phyloP scores from a whole-genome alignment of 2,113 vertebrate genomes.

The Callionymus lyra region DNA sequence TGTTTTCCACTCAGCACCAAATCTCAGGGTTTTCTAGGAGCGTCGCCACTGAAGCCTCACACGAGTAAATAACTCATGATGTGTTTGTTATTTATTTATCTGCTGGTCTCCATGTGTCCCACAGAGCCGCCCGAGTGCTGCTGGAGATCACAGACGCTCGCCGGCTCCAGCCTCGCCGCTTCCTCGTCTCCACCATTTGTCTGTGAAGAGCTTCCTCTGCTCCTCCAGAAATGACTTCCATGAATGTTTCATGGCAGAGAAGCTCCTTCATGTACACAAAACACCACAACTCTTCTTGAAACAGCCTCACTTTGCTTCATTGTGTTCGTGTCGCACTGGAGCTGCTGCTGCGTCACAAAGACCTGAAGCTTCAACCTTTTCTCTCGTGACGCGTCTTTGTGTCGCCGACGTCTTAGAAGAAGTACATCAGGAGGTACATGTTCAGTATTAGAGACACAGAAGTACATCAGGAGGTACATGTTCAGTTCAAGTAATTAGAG shows the following conservation, averaged over 20 bases:
- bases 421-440: no score
- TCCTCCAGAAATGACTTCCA: constrained; percentile 46
- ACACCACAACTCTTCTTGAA: constrained; percentile 33
- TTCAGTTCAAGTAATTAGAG: no score
- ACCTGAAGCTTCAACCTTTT: constrained; percentile 9
- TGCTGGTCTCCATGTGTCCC: constrained; percentile 53
- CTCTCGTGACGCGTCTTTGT: no score
- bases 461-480: no score
- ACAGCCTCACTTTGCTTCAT: constrained; percentile 51
- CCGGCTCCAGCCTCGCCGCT: constrained; percentile 28
- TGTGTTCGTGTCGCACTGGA: constrained; percentile 27
- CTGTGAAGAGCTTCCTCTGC: constrained; percentile 39
- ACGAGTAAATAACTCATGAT: constrained; percentile 63
- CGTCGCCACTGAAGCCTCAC: constrained; percentile 28
- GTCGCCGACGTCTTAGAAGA: no score
- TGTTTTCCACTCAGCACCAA: constrained; percentile 7
- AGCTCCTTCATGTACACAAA: constrained; percentile 62
- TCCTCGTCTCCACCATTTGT: constrained; percentile 58
- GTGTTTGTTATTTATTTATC: constrained; percentile 66
- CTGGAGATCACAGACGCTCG: constrained; percentile 41
- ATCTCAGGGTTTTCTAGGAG: constrained; percentile 41
- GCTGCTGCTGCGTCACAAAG: constrained; percentile 17
- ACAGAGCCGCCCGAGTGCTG: constrained; percentile 28
- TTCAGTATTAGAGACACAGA: no score
- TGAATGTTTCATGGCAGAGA: constrained; percentile 64